Base-by-base conservation (phyloP, 2,888 invertebrate genomes). In the Eupsilia transversa region DNA sequence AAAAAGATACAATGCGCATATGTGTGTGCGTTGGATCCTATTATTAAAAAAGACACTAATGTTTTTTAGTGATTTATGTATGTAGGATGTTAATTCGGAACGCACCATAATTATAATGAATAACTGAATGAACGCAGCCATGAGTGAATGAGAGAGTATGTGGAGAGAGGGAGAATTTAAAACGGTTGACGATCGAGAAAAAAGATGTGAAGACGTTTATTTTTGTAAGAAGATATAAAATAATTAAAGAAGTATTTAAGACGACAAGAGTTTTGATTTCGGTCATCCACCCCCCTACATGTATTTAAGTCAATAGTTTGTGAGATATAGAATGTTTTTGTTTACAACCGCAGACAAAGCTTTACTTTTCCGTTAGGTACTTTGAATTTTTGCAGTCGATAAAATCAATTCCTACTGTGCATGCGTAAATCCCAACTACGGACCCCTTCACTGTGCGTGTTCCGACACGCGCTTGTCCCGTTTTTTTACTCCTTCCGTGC, bases 401-500 rank as follows among this genome's bases (percentile, higher is more conserved):
- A 56, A 56, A 30, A 30, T 3, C 2, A 33, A 30, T 9, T 20
- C 38, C 38, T 38, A 52, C 30, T 20, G 56, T 33, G 9, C 33
- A 57, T 56, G 56, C 20, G 3, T 30, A 57, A 57, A 57, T 33
- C 1, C 33, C 30, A 33, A 57, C 57, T 33, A 57, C 57, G 20
- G 38, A 38, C 27, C 61, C 38, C 38, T 61, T 38, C 38, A 27
- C 20, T 10, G 1, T 10, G 20, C 3, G 5, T 5, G 61, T 5
- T 27, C 10, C 20, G 2, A 64, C 30, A 46, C 4, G 20, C 12
- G 23, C 23, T 49, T 27, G 12, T 1, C 20, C n/a, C 0, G 30
- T 57, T 63, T 71, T 61, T 59, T 30, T 17, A 27, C 64, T 30
- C 38, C 17, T 12, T 6, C 23, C 43, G 41, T 76, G 54, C 43